phyloP scores from a whole-genome alignment of 2,113 vertebrate genomes.

The Cyphomyrus plagiostoma region DNA sequence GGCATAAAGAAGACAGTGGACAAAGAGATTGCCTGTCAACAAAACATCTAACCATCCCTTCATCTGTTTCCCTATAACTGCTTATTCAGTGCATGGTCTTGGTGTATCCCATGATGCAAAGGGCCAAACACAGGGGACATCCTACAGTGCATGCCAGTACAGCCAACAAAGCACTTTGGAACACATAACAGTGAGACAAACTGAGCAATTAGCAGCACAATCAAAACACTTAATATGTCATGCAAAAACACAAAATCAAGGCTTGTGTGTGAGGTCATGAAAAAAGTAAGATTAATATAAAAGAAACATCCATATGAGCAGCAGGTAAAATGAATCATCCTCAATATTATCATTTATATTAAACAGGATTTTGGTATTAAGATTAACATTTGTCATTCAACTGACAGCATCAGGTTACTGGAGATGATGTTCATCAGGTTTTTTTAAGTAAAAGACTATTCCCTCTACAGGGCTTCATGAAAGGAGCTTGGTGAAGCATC shows the following conservation, averaged over 20 bases:
- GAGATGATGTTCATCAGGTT: background rate
- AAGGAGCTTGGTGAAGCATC: background rate
- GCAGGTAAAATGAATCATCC: background rate
- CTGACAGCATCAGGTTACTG: background rate
- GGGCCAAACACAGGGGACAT: background rate
- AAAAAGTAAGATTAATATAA: background rate
- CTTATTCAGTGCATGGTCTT: background rate
- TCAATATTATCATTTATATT: background rate
- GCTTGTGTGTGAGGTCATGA: background rate
- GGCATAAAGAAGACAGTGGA: background rate
- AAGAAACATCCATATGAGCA: background rate
- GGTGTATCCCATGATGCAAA: background rate
- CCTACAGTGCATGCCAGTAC: background rate
- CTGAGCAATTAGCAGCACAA: background rate
- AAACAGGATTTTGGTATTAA: background rate
- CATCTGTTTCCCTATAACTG: background rate
- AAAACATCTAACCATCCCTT: background rate
- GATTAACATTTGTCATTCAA: constrained; percentile 1
- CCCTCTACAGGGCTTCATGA: background rate
- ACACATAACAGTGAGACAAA: background rate
- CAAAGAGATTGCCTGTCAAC: background rate
- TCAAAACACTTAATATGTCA: too few species aligned
- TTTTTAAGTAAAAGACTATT: background rate
- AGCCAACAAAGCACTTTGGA: background rate
- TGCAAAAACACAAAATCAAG: background rate